phyloP scores from a whole-genome alignment of 2,888 invertebrate genomes.

The Pemphredon lugubris region DNA sequence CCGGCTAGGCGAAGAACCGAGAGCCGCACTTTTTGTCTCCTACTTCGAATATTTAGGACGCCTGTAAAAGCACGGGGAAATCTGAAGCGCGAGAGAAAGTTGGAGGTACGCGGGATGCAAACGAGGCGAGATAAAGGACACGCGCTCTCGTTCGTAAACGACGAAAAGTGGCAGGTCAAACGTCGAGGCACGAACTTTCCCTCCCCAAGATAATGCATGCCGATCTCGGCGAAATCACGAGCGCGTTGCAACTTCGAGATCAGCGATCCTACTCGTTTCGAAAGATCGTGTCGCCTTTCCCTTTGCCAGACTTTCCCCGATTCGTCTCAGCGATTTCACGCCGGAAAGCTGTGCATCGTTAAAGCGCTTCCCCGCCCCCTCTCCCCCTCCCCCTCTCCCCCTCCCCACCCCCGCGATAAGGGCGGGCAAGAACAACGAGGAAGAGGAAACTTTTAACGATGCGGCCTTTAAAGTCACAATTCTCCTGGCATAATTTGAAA shows the following conservation, averaged over 20 bases:
- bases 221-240: conserved; percentile 30
- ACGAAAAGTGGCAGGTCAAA: conserved; percentile 68
- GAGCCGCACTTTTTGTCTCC: no score
- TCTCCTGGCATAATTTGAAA: neutral
- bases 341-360: conserved; percentile 25
- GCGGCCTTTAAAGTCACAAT: neutral
- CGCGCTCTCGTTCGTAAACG: conserved; percentile 46
- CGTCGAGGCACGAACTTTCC: conserved; percentile 63
- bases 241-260: neutral
- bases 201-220: conserved; percentile 56
- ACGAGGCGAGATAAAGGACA: conserved; percentile 34
- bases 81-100: neutral
- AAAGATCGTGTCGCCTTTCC: no score
- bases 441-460: conserved; percentile 32
- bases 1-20: no score
- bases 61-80: neutral
- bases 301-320: no score
- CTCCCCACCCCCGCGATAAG: conserved; percentile 6
- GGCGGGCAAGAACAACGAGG: neutral
- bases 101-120: conserved; percentile 28
- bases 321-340: no score
- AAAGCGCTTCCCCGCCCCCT: no score
- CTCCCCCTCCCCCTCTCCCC: no score
- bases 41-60: neutral
- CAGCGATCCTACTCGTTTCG: no score